These are phyloP conservation scores for Alouatta palliata DNA, from an alignment of 2,113 vertebrate genomes.

Conservation along the genomic window DNA sequence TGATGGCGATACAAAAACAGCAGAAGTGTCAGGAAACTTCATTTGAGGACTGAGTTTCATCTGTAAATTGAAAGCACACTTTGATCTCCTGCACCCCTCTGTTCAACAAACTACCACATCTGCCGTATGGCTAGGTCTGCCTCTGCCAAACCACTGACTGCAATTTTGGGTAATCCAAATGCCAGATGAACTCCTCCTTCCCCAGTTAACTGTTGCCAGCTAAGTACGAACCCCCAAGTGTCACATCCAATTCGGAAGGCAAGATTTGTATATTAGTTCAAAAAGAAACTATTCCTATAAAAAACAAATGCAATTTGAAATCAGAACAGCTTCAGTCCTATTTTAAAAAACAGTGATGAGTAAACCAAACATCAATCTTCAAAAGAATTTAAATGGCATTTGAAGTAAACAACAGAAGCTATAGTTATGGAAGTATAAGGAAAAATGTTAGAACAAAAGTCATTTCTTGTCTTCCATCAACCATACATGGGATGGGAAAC, in stretches of 20 bases:
- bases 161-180: not conserved
- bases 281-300: not conserved
- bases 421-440: not conserved
- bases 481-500: not conserved
- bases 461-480: not conserved
- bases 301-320: not conserved
- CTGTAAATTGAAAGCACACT: not conserved
- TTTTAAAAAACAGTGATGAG: not conserved
- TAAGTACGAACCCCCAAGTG: not conserved
- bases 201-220: not conserved
- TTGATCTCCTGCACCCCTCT: not conserved
- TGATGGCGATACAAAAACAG: not conserved
- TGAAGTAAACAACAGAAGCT: not conserved
- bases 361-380: not conserved
- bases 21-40: not conserved
- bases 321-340: not conserved
- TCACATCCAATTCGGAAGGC: not conserved
- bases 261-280: not conserved
- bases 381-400: constrained; percentile 5
- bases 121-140: not conserved
- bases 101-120: not conserved
- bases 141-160: not conserved
- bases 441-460: constrained; percentile 28
- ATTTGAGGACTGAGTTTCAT: not conserved
- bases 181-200: not conserved